Evolutionary conservation across 2,888 invertebrate genomes (phyloP).

Genomic region (Harmothoe impar): DNA sequence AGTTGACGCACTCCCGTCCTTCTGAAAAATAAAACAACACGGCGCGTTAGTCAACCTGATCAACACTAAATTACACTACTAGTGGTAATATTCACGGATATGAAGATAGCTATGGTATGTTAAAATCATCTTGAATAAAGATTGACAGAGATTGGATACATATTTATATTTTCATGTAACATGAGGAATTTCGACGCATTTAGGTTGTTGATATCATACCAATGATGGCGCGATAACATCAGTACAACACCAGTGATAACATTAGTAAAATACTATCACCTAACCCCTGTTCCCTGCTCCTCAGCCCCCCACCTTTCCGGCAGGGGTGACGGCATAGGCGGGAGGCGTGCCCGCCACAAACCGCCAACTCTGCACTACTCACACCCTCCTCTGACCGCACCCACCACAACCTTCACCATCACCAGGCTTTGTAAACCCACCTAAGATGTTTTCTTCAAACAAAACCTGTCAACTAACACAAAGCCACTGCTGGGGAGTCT

Average conservation of each 20-base stretch:
- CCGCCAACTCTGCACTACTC: constrained; percentile 24
- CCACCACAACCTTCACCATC: background rate
- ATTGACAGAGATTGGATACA: too few species aligned
- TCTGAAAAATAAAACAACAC: constrained; percentile 84
- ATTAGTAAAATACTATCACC: too few species aligned
- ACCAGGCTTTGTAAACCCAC: background rate
- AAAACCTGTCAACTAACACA: constrained; percentile 9
- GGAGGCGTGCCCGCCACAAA: constrained; percentile 10
- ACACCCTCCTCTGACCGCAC: background rate
- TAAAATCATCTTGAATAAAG: too few species aligned
- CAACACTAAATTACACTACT: background rate
- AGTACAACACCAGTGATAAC: too few species aligned
- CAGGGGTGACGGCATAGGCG: background rate
- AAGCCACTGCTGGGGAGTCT: background rate
- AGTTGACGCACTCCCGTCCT: constrained; percentile 98
- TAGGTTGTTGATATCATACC: too few species aligned
- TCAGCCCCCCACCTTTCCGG: too few species aligned
- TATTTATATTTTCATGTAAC: too few species aligned
- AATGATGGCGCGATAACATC: too few species aligned
- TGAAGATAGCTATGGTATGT: too few species aligned
- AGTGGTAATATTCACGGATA: too few species aligned
- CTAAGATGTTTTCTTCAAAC: constrained; percentile 42
- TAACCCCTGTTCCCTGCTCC: too few species aligned
- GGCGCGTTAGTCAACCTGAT: background rate
- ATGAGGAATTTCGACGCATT: too few species aligned